These are phyloP conservation scores for Halichondria panicea DNA, from an alignment of 37 sponge, comb jelly and placozoan species.

Conservation along the genomic window DNA sequence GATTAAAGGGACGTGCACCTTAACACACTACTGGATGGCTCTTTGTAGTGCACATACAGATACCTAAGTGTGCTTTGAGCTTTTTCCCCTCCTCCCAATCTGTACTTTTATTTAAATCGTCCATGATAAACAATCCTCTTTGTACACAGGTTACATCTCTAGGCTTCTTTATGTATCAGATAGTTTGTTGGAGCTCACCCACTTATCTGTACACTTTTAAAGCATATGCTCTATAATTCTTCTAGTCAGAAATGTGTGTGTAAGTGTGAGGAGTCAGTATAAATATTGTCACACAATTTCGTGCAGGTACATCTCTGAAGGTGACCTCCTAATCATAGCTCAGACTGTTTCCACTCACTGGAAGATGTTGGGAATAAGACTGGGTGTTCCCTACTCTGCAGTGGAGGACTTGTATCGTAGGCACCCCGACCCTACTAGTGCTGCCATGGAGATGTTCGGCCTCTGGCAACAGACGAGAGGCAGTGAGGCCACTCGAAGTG, in stretches of 20 bases:
- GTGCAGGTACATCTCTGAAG: constrained; percentile 10
- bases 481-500: constrained; percentile 22
- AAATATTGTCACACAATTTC: not conserved
- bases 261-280: not conserved
- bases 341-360: constrained; percentile 17
- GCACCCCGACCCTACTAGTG: constrained; percentile 4
- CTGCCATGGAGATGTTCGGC: constrained; percentile 42
- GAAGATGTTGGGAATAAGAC: constrained; percentile 40
- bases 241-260: not conserved
- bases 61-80: too few relatives aligned
- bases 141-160: too few relatives aligned
- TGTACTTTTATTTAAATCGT: too few relatives aligned
- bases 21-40: too few relatives aligned
- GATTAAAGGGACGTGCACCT: too few relatives aligned
- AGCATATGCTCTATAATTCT: not conserved
- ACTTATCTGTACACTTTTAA: not conserved
- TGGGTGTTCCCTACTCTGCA: constrained; percentile 12
- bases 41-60: too few relatives aligned
- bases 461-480: constrained; percentile 35
- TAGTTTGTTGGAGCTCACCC: too few relatives aligned
- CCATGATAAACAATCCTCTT: too few relatives aligned
- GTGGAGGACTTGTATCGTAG: constrained; percentile 5
- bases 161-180: too few relatives aligned
- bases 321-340: constrained; percentile 31
- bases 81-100: too few relatives aligned